Evolutionary conservation across 2,888 invertebrate genomes (phyloP).

Genomic region (Cheilosia soror): DNA sequence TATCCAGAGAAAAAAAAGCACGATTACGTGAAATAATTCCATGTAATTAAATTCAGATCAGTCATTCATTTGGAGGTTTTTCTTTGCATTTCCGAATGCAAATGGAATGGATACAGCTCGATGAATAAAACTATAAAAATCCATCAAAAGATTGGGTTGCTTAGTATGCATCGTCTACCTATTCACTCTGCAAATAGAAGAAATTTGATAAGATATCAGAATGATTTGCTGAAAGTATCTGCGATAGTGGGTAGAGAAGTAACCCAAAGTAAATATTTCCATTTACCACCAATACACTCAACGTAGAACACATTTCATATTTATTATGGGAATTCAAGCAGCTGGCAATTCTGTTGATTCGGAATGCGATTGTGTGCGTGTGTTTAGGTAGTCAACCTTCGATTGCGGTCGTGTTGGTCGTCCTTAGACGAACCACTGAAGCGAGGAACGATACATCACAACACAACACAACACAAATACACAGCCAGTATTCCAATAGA

Average conservation of each 20-base stretch:
- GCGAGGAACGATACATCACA: constrained; percentile 73
- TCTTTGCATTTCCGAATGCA: constrained; percentile 32
- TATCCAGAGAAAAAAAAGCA: not conserved
- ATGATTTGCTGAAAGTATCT: constrained; percentile 29
- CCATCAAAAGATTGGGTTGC: constrained; percentile 4
- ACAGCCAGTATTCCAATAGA: not conserved
- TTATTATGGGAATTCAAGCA: constrained; percentile 57
- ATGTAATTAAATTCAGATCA: constrained; percentile 61
- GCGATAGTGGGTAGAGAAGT: constrained; percentile 17
- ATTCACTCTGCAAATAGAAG: constrained; percentile 47
- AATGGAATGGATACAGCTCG: constrained; percentile 9
- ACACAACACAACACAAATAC: constrained; percentile 30
- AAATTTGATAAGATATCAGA: constrained; percentile 60
- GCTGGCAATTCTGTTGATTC: constrained; percentile 55
- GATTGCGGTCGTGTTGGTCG: constrained; percentile 60
- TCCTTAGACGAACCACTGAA: constrained; percentile 63
- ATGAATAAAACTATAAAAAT: not conserved
- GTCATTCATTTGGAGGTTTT: constrained; percentile 27
- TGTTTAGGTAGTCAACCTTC: constrained; percentile 66
- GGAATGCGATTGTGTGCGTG: constrained; percentile 21
- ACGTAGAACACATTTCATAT: constrained; percentile 26
- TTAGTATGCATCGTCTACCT: not conserved
- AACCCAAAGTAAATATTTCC: constrained; percentile 40
- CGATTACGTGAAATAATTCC: constrained; percentile 63
- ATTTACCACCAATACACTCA: constrained; percentile 35